Conservation (phyloP, 2,888 invertebrate species). For the Agrypnus murinus region DNA sequence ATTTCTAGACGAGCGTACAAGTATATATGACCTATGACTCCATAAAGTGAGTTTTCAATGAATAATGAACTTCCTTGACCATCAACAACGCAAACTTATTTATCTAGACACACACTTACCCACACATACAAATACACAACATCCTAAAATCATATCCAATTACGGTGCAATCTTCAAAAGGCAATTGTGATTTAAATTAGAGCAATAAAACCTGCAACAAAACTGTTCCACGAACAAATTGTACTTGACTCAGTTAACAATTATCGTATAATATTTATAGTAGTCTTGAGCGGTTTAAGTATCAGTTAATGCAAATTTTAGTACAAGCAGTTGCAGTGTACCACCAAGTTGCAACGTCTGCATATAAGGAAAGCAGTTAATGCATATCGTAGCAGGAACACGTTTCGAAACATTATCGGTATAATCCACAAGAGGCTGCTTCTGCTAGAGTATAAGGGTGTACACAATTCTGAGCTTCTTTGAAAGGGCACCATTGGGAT, state of each 20-base stretch:
- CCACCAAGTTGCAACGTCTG: not conserved
- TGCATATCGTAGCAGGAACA: slow-evolving; percentile 41
- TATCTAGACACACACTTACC: no score
- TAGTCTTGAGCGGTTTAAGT: slow-evolving; percentile 36
- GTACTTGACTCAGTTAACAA: slow-evolving; percentile 38
- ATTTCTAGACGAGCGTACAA: no score
- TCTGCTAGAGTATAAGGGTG: slow-evolving; percentile 38
- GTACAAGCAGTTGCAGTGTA: slow-evolving; percentile 32
- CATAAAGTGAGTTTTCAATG: not conserved
- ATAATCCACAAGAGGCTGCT: slow-evolving; percentile 54
- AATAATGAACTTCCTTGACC: slow-evolving; percentile 6
- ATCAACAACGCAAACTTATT: not conserved
- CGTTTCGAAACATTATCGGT: slow-evolving; percentile 53
- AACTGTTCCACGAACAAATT: slow-evolving; percentile 24
- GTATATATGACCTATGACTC: no score
- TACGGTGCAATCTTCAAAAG: not conserved
- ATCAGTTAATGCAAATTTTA: slow-evolving; percentile 46
- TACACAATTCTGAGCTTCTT: slow-evolving; percentile 35
- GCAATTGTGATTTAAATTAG: slow-evolving; percentile 28
- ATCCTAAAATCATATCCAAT: not conserved
- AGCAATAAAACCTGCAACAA: not conserved
- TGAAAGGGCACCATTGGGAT: slow-evolving; percentile 31
- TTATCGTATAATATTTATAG: slow-evolving; percentile 30
- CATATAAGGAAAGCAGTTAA: slow-evolving; percentile 35
- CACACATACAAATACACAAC: not conserved